Evolutionary conservation across 1,140 invertebrate species (phyloP).

Genomic region (Caerostris extrusa): DNA sequence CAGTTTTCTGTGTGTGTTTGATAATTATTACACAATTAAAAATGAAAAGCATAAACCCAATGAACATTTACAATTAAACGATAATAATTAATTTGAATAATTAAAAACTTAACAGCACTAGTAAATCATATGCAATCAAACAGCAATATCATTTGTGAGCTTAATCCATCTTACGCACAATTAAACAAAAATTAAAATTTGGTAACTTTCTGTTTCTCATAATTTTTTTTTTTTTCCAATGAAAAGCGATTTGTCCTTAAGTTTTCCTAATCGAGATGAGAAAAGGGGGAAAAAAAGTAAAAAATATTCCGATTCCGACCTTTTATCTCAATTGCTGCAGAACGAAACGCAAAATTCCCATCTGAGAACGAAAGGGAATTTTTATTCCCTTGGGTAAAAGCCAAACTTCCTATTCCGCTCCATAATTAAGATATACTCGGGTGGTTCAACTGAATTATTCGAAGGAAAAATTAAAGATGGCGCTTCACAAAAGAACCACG

Average conservation of each 20-base stretch:
- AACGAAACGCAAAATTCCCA: not conserved
- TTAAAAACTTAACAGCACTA: too few species aligned
- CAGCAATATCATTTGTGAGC: too few species aligned
- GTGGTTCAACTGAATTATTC: not conserved
- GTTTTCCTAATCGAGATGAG: too few species aligned
- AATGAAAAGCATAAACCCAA: too few species aligned
- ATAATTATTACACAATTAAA: too few species aligned
- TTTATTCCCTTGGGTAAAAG: not conserved
- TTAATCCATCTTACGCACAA: not conserved
- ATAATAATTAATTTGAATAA: too few species aligned
- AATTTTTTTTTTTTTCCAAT: too few species aligned
- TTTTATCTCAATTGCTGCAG: too few species aligned
- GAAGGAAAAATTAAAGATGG: not conserved
- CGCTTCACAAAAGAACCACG: not conserved
- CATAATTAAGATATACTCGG: slow-evolving; percentile 8
- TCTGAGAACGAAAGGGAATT: not conserved
- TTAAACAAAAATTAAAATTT: not conserved
- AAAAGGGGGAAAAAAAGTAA: not conserved
- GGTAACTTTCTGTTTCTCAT: too few species aligned
- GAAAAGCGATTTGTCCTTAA: not conserved
- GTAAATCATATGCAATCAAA: too few species aligned
- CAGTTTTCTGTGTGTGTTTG: too few species aligned
- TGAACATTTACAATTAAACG: too few species aligned
- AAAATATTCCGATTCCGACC: not conserved
- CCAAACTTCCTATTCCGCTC: not conserved